These are phyloP conservation scores for Sipha flava DNA, from an alignment of 1,140 invertebrate genomes.

Conservation along the genomic window DNA sequence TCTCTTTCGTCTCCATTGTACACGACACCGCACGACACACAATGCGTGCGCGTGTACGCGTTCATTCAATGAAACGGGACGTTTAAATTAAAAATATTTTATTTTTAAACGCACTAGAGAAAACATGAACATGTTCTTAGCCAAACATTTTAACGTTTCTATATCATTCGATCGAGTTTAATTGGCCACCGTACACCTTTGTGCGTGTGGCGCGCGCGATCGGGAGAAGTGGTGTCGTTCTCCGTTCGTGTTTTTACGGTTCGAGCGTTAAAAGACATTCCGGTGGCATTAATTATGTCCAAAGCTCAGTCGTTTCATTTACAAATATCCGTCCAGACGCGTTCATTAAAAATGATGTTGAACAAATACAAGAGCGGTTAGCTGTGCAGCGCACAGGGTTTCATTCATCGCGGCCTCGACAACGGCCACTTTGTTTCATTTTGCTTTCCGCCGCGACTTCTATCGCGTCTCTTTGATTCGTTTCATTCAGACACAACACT, in stretches of 20 bases:
- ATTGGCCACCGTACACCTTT: not conserved
- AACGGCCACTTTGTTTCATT: not conserved
- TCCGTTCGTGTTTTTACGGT: not conserved
- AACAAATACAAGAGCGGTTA: not conserved
- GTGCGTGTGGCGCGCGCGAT: no score
- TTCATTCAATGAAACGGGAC: no score
- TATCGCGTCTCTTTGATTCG: no score
- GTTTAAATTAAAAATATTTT: not conserved
- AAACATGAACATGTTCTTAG: not conserved
- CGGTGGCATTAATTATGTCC: not conserved
- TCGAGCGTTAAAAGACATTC: constrained; percentile 2
- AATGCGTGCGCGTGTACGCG: no score
- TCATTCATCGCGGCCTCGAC: not conserved
- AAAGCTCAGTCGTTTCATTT: not conserved
- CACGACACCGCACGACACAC: no score
- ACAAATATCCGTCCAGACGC: constrained; percentile 3
- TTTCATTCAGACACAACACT: no score
- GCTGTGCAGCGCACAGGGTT: not conserved
- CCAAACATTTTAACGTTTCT: not conserved
- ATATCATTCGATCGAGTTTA: not conserved
- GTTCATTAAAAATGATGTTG: not conserved
- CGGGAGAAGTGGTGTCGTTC: no score
- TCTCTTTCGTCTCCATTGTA: no score
- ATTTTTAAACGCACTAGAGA: not conserved
- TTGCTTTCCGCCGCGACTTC: no score